phyloP scores from a whole-genome alignment of 2,888 invertebrate species.

The Drosophila koepferae region DNA sequence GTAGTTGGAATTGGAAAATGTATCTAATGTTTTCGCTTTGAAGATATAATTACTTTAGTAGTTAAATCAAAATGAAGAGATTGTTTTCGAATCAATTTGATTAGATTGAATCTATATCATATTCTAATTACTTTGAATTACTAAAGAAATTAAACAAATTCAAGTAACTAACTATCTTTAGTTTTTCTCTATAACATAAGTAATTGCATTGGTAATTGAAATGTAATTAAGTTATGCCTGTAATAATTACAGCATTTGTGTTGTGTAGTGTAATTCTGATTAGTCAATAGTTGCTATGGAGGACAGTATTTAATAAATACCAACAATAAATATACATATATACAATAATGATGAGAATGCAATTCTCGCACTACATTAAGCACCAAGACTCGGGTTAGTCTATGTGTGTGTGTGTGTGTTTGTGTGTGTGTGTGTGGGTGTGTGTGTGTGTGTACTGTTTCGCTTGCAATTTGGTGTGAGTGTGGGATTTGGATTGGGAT shows the following conservation, averaged over 20 bases:
- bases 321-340: conserved; percentile 4
- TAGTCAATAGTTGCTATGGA: conserved; percentile 29
- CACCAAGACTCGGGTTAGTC: conserved; percentile 61
- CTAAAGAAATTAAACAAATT: neutral
- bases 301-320: conserved; percentile 14
- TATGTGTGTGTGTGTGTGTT: neutral
- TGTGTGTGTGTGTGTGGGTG: conserved; percentile 23
- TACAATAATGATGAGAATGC: conserved; percentile 68
- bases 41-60: neutral
- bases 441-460: conserved; percentile 34
- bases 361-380: conserved; percentile 77
- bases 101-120: neutral
- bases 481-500: neutral
- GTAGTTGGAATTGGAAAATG: too few relatives aligned
- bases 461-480: conserved; percentile 29
- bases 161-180: neutral
- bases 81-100: neutral
- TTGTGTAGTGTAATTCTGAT: conserved; percentile 16
- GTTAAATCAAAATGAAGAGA: neutral
- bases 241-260: conserved; percentile 5
- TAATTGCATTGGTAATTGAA: conserved; percentile 22
- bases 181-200: neutral
- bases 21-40: too few relatives aligned
- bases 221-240: conserved; percentile 18
- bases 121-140: neutral